Evolutionary conservation across 2,113 vertebrate genomes (phyloP).

Genomic region (Sinocyclocheilus anophthalmus): DNA sequence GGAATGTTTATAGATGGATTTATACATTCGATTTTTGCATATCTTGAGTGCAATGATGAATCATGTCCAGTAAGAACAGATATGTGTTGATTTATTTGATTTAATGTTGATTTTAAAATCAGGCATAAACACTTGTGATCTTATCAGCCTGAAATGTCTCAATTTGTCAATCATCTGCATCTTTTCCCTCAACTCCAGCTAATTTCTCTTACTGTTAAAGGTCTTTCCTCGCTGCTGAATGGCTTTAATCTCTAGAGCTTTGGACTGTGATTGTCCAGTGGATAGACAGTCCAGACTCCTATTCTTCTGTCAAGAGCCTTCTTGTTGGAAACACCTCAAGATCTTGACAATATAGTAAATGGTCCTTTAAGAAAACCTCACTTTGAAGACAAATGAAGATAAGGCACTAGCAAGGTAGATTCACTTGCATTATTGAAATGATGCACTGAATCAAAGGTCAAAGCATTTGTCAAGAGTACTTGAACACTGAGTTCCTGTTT

Average conservation of each 20-base stretch:
- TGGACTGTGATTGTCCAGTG: not conserved
- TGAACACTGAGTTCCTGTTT: not conserved
- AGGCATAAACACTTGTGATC: not conserved
- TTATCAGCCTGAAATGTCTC: not conserved
- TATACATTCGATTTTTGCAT: not conserved
- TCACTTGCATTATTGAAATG: not conserved
- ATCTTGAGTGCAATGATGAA: not conserved
- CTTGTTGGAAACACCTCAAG: not conserved
- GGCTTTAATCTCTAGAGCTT: too few relatives aligned
- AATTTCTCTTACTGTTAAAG: not conserved
- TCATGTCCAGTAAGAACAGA: not conserved
- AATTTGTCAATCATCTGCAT: not conserved
- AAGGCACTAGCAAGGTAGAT: not conserved
- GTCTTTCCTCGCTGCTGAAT: not conserved
- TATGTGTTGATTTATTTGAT: not conserved
- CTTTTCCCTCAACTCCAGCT: not conserved
- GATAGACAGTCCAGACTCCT: not conserved
- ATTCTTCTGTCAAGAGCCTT: not conserved
- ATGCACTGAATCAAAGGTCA: not conserved
- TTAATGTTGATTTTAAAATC: conserved; percentile 3
- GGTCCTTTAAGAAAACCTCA: not conserved
- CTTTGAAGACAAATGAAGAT: not conserved
- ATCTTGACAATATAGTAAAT: not conserved
- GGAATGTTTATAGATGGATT: not conserved
- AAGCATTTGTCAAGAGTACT: not conserved